These are phyloP conservation scores for Phylloscopus collybita DNA, from an alignment of 2,797 vertebrate genomes.

Conservation along the genomic window DNA sequence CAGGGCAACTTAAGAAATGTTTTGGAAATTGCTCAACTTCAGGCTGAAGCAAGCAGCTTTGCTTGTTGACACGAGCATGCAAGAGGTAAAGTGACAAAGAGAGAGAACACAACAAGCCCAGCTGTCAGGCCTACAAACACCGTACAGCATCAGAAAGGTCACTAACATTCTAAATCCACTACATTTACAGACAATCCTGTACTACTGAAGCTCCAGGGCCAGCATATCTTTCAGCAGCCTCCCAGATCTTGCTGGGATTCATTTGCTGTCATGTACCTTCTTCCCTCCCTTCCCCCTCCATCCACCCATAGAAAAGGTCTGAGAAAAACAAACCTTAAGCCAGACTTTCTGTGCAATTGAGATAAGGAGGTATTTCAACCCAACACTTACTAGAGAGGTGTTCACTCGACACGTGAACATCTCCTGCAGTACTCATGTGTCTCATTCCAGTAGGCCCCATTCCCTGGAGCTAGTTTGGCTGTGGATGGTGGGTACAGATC, in stretches of 20 bases:
- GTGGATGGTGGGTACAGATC: not conserved
- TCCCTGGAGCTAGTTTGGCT: not conserved
- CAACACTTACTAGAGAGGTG: not conserved
- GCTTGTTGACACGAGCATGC: not conserved
- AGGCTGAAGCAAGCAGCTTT: conserved; percentile 25
- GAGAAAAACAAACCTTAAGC: conserved; percentile 10
- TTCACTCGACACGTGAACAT: fast-evolving
- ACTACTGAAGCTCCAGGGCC: not conserved
- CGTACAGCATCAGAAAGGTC: conserved; percentile 34
- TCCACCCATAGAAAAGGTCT: not conserved
- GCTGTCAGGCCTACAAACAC: not conserved
- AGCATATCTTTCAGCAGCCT: not conserved
- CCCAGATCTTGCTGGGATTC: not conserved
- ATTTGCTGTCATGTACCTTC: not conserved
- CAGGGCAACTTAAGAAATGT: not conserved
- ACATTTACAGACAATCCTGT: not conserved
- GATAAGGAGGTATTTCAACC: conserved; percentile 21
- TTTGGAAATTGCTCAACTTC: not conserved
- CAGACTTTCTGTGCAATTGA: not conserved
- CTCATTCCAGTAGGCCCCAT: not conserved
- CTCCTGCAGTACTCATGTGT: not conserved
- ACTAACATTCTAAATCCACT: not conserved
- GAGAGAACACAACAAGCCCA: not conserved
- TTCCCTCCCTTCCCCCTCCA: not conserved
- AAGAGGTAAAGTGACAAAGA: conserved; percentile 19